A percentile compares a stretch with the other conserved stretches of the same genome.
These are phyloP conservation scores for Sphyrna mokarran DNA, from an alignment of 2,113 vertebrate species.

Conservation along the genomic window DNA sequence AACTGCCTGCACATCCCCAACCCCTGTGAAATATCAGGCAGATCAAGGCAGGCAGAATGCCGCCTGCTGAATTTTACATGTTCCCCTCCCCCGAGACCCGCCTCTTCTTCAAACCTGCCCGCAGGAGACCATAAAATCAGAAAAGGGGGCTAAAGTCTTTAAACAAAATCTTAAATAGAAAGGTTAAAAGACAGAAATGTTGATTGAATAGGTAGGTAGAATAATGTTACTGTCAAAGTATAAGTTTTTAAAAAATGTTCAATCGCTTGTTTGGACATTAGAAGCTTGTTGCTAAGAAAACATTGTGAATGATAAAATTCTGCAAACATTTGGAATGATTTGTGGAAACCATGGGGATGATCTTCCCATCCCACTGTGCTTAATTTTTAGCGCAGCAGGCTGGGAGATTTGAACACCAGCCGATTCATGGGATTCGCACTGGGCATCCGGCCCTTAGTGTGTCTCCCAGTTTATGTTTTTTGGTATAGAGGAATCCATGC, in stretches of 20 bases:
- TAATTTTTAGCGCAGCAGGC: too few relatives aligned
- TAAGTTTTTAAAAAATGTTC: not conserved
- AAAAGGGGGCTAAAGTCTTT: not conserved
- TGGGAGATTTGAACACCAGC: too few relatives aligned
- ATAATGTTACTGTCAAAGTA: not conserved
- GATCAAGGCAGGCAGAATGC: not conserved
- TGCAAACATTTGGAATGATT: not conserved
- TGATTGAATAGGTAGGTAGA: not conserved
- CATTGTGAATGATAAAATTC: not conserved
- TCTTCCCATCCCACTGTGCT: too few relatives aligned
- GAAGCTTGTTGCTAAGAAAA: not conserved
- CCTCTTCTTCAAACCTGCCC: not conserved
- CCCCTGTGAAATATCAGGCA: not conserved
- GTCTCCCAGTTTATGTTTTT: too few relatives aligned
- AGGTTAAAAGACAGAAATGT: not conserved
- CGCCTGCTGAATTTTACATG: not conserved
- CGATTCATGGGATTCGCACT: too few relatives aligned
- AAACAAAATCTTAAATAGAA: not conserved
- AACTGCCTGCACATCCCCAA: not conserved
- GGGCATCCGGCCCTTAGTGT: too few relatives aligned
- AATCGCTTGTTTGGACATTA: not conserved
- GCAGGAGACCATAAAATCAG: not conserved
- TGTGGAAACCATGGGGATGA: not conserved
- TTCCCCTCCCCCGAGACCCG: too few relatives aligned
- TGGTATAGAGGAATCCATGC: too few relatives aligned